phyloP scores from a whole-genome alignment of 64 coral and sea anemone genomes.

The Actinia tenebrosa region DNA sequence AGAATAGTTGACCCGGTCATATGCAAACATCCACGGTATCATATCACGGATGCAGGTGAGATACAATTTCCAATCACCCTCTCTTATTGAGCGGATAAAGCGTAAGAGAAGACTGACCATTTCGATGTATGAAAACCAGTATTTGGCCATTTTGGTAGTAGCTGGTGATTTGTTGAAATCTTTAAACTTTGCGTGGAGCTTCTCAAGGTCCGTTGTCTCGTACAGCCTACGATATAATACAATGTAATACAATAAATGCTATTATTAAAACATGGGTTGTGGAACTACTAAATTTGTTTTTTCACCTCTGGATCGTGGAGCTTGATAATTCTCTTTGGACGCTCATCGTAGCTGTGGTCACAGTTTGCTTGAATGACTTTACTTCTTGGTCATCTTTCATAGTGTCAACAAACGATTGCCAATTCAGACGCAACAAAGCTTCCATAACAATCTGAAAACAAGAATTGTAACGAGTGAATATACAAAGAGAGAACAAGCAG shows the following conservation, averaged over 20 bases:
- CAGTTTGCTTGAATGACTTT: not conserved
- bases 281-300: no score
- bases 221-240: not conserved
- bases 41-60: constrained; percentile 19
- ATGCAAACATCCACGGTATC: constrained; percentile 38
- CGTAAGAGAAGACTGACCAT: constrained; percentile 27
- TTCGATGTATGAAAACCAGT: constrained; percentile 24
- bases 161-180: not conserved
- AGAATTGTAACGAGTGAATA: not conserved
- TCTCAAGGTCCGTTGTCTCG: not conserved
- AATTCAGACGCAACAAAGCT: constrained; percentile 43
- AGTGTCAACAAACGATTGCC: constrained; percentile 28
- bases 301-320: constrained; percentile 25
- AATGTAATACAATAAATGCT: no score
- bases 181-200: not conserved
- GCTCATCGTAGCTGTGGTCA: not conserved
- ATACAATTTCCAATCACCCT: constrained; percentile 37
- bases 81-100: constrained; percentile 27
- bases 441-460: constrained; percentile 29
- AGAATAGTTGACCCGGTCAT: constrained; percentile 49
- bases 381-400: constrained; percentile 15
- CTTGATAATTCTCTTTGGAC: constrained; percentile 12
- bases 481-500: constrained; percentile 3
- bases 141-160: constrained; percentile 13
- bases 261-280: no score